phyloP scores from a whole-genome alignment of 2,113 vertebrate species.

The Lepus americanus region DNA sequence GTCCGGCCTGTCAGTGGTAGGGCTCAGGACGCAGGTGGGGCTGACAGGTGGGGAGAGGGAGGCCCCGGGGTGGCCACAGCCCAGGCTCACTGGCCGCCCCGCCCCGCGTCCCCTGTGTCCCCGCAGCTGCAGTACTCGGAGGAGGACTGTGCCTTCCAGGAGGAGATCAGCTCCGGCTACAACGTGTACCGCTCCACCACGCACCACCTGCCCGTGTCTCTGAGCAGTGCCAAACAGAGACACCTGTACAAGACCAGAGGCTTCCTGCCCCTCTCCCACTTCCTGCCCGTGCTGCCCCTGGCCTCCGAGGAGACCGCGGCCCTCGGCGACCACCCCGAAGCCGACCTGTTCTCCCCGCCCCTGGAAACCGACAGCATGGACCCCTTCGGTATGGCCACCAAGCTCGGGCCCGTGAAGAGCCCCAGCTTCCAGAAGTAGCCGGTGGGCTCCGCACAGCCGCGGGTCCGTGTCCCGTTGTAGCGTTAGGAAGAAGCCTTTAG shows the following conservation, averaged over 20 bases:
- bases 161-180: slow-evolving; percentile 93
- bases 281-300: slow-evolving; percentile 92
- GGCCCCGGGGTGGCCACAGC: too few species aligned
- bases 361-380: slow-evolving; percentile 92
- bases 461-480: slow-evolving; percentile 28
- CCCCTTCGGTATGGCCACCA: slow-evolving; percentile 91
- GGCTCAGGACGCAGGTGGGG: neutral
- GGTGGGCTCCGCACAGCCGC: neutral
- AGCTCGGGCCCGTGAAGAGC: slow-evolving; percentile 89
- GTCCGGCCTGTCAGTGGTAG: too few species aligned
- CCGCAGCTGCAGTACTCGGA: slow-evolving; percentile 90
- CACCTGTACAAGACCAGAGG: slow-evolving; percentile 88
- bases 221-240: slow-evolving; percentile 91
- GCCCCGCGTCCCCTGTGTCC: neutral
- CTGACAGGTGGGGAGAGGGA: too few species aligned
- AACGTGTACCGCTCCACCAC: slow-evolving; percentile 92
- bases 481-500: slow-evolving; percentile 64
- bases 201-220: slow-evolving; percentile 88
- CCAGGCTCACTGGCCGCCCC: too few species aligned
- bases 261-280: slow-evolving; percentile 90
- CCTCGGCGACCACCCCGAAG: slow-evolving; percentile 64
- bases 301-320: slow-evolving; percentile 61
- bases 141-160: slow-evolving; percentile 95
- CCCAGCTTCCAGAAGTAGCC: slow-evolving; percentile 93
- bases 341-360: slow-evolving; percentile 69